Base-by-base conservation (phyloP, 1,140 invertebrate species). In the Drosophila lacteicornis region DNA sequence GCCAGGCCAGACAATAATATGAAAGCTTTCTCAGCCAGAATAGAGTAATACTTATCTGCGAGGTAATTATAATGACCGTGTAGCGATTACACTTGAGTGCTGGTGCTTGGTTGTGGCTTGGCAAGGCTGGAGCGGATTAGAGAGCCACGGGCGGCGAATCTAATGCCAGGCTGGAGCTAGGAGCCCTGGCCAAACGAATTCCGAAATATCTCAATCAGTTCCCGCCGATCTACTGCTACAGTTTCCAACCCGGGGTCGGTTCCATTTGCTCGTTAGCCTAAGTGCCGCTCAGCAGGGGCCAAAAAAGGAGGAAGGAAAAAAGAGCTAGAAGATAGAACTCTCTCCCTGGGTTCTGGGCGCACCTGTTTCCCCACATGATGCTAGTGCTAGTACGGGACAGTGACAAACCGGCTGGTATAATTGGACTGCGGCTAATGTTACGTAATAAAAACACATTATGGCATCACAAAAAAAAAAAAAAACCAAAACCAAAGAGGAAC, bases 61-160 rank as follows among this genome's bases (percentile, higher is more conserved):
- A 88, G 84, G 84, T 84, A 88, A 87, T 84, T 80, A 87, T 88
- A 90, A 87, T 84, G 84, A 90, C 84, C 84, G 75, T 84, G 85
- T 88, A 80, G 84, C 85, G 80, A 87, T 87, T 87, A 87, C 84
- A 87, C 85, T 88, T 70, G 85, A 78, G 66, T 88, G 86, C 80
- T 69, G 66, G 22, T 25, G 22, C 22, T 25, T 25, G 22, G 22
- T 22, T 1, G 27, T 36, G 33, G 9, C 33, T 17, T n/a, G 19
- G 59, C 56, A 69, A 40, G 60, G 66, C 47, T 53, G 22, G 22
- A 17, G 62, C 60, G 30, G 66, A 50, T 58, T 38, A 47, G 42
- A 68, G 63, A 68, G 62, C 66, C 67, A 27, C 40, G 17, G 62
- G 67, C 49, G 40, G 67, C 42, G 25, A n/a, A 46, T 38, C 38